Evolutionary conservation across 2,797 vertebrate genomes (phyloP).

Genomic region (Catostomus latipinnis): DNA sequence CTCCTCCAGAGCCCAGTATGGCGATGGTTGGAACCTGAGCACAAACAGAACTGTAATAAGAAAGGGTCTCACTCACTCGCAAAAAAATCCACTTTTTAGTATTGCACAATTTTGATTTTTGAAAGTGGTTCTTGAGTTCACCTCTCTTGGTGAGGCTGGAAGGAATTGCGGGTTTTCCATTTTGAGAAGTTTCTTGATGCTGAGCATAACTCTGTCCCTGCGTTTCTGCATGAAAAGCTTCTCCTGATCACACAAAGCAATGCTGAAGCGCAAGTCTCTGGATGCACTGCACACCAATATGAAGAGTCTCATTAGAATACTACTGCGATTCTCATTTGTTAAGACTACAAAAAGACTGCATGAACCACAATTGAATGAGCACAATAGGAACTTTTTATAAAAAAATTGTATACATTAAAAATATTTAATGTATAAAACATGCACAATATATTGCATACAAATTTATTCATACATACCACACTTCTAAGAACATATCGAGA

Average conservation of each 20-base stretch:
- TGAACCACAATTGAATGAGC: not conserved
- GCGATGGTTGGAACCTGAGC: constrained; percentile 93
- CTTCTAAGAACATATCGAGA: constrained; percentile 90
- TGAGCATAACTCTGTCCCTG: constrained; percentile 85
- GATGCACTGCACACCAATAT: constrained; percentile 79
- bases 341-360: not conserved
- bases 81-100: not conserved
- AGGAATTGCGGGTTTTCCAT: constrained; percentile 84
- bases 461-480: constrained; percentile 84
- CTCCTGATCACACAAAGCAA: constrained; percentile 93
- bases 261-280: constrained; percentile 92
- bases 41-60: constrained; percentile 20
- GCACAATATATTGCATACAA: not conserved
- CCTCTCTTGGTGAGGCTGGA: constrained; percentile 82
- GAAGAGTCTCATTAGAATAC: not conserved
- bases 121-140: constrained; percentile 38
- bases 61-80: not conserved
- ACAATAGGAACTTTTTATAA: not conserved
- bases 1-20: constrained; percentile 92
- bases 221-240: constrained; percentile 88
- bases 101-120: not conserved
- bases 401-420: not conserved
- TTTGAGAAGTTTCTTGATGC: constrained; percentile 88
- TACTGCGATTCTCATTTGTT: not conserved
- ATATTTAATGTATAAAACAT: not conserved